Evolutionary conservation across 2,888 invertebrate species (phyloP).

Genomic region (Apamea sordens): DNA sequence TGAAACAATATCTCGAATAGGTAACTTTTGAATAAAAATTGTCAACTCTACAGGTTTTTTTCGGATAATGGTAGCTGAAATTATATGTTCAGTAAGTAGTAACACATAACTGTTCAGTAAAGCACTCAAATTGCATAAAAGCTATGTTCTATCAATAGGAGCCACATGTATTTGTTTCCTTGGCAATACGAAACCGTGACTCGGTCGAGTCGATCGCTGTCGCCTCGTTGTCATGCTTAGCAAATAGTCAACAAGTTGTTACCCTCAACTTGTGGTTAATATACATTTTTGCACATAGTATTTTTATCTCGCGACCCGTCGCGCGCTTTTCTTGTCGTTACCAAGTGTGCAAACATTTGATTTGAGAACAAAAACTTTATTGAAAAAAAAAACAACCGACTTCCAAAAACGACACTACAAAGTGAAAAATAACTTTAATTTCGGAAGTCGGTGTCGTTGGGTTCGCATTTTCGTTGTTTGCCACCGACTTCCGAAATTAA

Average conservation of each 20-base stretch:
- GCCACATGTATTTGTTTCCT: conserved; percentile 1
- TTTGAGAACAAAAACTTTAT: too few species aligned
- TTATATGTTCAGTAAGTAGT: not conserved
- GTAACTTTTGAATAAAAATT: not conserved
- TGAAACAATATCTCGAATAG: not conserved
- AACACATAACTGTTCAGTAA: not conserved
- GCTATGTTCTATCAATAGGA: not conserved
- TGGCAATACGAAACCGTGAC: not conserved
- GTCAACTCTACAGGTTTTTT: not conserved
- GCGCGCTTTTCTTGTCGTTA: not conserved
- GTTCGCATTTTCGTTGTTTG: too few species aligned
- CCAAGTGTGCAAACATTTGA: not conserved
- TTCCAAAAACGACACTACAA: too few species aligned
- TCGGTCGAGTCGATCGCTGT: not conserved
- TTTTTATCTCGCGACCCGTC: not conserved
- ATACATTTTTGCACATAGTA: not conserved
- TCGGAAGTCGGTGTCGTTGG: too few species aligned
- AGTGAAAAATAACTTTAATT: too few species aligned
- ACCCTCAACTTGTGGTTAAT: not conserved
- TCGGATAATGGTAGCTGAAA: not conserved
- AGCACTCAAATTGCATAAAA: not conserved
- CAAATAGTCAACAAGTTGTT: conserved; percentile 34
- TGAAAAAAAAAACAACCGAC: too few species aligned
- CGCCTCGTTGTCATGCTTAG: not conserved
- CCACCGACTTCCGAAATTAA: too few species aligned